Evolutionary conservation across 2,797 vertebrate genomes (phyloP).

Genomic region (Peromyscus attwateri): DNA sequence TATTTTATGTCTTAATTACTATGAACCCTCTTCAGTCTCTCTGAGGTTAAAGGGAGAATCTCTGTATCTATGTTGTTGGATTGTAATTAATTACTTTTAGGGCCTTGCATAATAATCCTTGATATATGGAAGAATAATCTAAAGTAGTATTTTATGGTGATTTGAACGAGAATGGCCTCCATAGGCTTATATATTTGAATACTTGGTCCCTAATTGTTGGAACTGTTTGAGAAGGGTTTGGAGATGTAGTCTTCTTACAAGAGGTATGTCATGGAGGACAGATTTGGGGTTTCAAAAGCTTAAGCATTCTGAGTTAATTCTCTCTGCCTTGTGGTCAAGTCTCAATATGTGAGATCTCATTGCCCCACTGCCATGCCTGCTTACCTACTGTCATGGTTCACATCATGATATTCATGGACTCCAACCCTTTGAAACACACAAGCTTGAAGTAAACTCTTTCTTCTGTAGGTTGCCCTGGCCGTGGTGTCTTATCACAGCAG

Average conservation of each 20-base stretch:
- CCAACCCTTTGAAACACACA: background rate
- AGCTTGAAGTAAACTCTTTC: background rate
- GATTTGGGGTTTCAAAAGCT: background rate
- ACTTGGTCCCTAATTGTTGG: background rate
- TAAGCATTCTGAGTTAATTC: background rate
- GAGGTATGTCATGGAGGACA: background rate
- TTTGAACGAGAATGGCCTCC: background rate
- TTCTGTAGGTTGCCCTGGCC: background rate
- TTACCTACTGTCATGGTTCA: background rate
- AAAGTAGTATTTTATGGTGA: background rate
- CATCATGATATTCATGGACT: background rate
- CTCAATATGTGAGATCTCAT: background rate
- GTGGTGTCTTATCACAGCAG: background rate
- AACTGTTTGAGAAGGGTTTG: background rate
- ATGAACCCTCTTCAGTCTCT: background rate
- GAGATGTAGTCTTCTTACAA: background rate
- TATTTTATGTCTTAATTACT: background rate
- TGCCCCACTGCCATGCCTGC: background rate
- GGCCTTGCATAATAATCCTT: background rate
- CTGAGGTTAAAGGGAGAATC: background rate
- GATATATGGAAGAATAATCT: background rate
- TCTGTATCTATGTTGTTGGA: background rate
- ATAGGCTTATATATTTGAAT: background rate
- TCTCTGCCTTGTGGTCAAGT: background rate
- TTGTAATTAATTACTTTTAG: background rate